Evolutionary conservation across 2,888 invertebrate genomes (phyloP), one percentile per base, ranked within the genome.

Genomic region (Agrotis puta): DNA sequence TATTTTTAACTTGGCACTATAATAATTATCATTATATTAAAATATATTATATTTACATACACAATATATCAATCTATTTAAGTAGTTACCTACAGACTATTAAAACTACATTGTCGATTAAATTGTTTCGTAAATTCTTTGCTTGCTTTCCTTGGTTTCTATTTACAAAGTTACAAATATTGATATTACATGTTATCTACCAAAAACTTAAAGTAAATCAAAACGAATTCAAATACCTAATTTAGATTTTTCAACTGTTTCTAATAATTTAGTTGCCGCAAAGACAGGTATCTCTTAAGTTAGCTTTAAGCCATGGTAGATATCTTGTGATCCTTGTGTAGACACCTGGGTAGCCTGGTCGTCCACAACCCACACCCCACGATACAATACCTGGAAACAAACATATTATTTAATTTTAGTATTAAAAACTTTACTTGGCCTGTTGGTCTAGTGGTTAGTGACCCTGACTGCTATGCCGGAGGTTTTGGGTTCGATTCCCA

Each of bases 351-450:
- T 97, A 98, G 0, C 97, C 97, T 9, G 97, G 97, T 78, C 97
- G 93, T 0, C 97, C 98, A 87, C 98, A 98, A 2, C 98, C 98
- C 0, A 98, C 98, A 16, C 98, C 98, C 98, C 98, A 98, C 0
- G 98, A 98, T 0, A 98, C 98, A 83, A 98, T 98, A 47, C 98
- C 98, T 98, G 92, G 18, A 96, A 94, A 65, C 3, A 72, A 43
- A 33, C 11, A 63, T 3, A n/a, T n/a, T 33, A 16, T 27, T 39
- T 39, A 33, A 39, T 33, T 56, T 56, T 33, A n/a, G 13, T 33
- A 13, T 54, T 6, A 6, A 33, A 3, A 33, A 2, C 14, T 33
- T 13, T 33, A n/a, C 33, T 56, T 3, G n/a, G 11, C n/a, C n/a
- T n/a, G n/a, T n/a, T n/a, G n/a, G n/a, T n/a, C n/a, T n/a, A n/a